These are phyloP conservation scores for Labroides dimidiatus DNA, from an alignment of 2,797 vertebrate species.

Conservation along the genomic window DNA sequence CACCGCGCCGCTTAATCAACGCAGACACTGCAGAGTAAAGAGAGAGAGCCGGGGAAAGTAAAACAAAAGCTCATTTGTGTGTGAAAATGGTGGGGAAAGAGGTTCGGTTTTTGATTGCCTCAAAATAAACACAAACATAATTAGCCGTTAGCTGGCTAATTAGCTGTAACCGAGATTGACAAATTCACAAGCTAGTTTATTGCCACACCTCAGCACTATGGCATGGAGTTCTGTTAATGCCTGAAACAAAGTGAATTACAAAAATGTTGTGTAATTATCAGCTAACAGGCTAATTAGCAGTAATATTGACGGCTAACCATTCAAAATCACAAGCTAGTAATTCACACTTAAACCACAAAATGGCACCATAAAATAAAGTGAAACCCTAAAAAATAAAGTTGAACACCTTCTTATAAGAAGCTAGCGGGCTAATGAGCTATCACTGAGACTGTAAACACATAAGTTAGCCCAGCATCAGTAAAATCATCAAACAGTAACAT, in stretches of 20 bases:
- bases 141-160: constrained; percentile 54
- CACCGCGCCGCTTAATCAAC: constrained; percentile 62
- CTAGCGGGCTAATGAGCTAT: no score
- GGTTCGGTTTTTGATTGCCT: constrained; percentile 23
- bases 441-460: no score
- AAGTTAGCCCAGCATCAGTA: no score
- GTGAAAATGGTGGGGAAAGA: neutral
- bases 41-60: neutral
- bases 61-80: constrained; percentile 16
- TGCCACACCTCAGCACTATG: constrained; percentile 3
- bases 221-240: neutral
- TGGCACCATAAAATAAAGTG: no score
- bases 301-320: no score
- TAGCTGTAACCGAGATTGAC: constrained; percentile 39
- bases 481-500: no score
- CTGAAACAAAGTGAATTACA: neutral
- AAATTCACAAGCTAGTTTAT: constrained; percentile 8
- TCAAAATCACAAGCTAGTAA: no score
- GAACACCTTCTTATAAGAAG: no score
- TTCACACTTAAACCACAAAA: neutral
- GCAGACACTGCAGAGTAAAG: constrained; percentile 43
- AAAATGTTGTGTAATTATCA: neutral
- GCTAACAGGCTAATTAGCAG: neutral
- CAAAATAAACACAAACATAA: constrained; percentile 62
- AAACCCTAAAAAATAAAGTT: no score